Evolutionary conservation across 2,797 vertebrate genomes (phyloP).

Genomic region (Parotocinclus haroldoi): DNA sequence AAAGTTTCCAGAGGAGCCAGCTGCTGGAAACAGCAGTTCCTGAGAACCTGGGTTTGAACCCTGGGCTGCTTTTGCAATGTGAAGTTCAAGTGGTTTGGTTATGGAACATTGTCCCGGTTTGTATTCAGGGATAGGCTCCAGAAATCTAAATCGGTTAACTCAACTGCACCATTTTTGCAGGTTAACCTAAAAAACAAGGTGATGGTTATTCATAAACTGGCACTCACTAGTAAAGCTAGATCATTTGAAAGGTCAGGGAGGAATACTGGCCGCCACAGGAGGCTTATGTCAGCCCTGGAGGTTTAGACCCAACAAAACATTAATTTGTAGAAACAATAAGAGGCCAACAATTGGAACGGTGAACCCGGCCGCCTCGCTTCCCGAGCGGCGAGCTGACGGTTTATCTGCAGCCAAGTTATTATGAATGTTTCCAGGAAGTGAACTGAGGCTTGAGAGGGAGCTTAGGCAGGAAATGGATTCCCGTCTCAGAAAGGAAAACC

Average conservation of each 20-base stretch:
- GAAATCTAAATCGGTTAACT: too few relatives aligned
- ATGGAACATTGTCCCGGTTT: too few relatives aligned
- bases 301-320: conserved; percentile 56
- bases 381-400: conserved; percentile 55
- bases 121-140: too few relatives aligned
- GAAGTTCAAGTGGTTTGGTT: too few relatives aligned
- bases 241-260: conserved; percentile 12
- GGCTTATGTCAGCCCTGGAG: conserved; percentile 43
- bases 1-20: too few relatives aligned
- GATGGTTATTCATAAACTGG: too few relatives aligned
- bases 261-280: conserved; percentile 25
- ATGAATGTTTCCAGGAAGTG: conserved; percentile 72
- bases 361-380: conserved; percentile 58
- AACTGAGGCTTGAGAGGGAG: conserved; percentile 59
- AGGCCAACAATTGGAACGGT: conserved; percentile 54
- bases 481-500: conserved; percentile 38
- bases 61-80: too few relatives aligned
- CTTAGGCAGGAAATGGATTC: conserved; percentile 60
- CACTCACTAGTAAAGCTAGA: too few relatives aligned
- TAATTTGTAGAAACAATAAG: conserved; percentile 64
- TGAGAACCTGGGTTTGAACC: too few relatives aligned
- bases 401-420: conserved; percentile 65
- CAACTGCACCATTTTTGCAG: too few relatives aligned
- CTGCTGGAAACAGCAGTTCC: too few relatives aligned
- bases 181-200: too few relatives aligned